Conservation (phyloP, 2,888 invertebrate species). For the Polydrusus pterygomalis region DNA sequence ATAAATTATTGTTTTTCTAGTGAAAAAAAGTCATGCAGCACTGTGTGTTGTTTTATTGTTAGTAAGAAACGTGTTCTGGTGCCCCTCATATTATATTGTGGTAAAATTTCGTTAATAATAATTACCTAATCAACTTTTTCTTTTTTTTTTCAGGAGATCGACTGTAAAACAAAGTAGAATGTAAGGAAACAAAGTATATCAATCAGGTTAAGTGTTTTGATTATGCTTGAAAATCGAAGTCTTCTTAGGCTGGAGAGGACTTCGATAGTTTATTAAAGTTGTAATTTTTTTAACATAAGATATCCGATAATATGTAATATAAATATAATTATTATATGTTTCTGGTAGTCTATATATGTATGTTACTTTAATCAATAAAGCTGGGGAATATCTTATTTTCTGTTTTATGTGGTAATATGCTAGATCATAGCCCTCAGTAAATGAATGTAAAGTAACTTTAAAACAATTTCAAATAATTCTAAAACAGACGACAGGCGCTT, state of each 20-base stretch:
- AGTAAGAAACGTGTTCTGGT: too few relatives aligned
- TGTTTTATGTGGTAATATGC: background rate
- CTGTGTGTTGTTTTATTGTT: too few relatives aligned
- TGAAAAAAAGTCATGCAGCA: too few relatives aligned
- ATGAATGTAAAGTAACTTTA: too few relatives aligned
- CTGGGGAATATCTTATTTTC: constrained; percentile 1
- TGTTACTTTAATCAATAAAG: constrained; percentile 33
- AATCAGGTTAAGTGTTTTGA: constrained; percentile 2
- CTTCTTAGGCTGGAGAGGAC: constrained; percentile 44
- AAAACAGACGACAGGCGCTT: too few relatives aligned
- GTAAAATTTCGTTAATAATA: too few relatives aligned
- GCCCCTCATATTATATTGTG: too few relatives aligned
- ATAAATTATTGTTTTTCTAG: too few relatives aligned
- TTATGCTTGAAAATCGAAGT: constrained; percentile 21
- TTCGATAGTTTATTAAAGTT: constrained; percentile 23
- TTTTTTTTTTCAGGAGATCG: constrained; percentile 23
- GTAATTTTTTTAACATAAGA: constrained; percentile 22
- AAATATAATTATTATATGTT: constrained; percentile 13
- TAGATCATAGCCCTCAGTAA: background rate
- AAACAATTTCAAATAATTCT: too few relatives aligned
- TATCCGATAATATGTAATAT: constrained; percentile 3
- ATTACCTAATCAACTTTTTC: too few relatives aligned
- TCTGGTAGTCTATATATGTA: constrained; percentile 27
- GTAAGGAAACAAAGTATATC: constrained; percentile 23
- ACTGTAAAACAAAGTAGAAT: constrained; percentile 41